Base-by-base conservation (phyloP, 2,113 vertebrate species). In the Brachypodius melanocephalos region DNA sequence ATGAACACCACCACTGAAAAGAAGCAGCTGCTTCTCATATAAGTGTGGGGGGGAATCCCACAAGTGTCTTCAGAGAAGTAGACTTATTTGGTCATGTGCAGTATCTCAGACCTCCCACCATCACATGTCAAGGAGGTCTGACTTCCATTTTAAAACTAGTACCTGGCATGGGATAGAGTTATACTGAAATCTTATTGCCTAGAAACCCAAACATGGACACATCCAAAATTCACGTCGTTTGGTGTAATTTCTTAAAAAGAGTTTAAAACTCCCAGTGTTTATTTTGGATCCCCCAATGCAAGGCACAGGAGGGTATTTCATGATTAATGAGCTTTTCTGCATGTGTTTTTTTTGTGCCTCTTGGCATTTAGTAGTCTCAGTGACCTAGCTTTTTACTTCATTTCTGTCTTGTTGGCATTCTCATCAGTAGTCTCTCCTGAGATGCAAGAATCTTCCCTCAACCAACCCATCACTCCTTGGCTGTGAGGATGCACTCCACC, bases 221-320 rank as follows among this genome's bases (percentile, higher is more conserved):
- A 76, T 80, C 26, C 55, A 93, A 83, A 89, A 88, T 96, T 97
- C 59, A 10, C 22, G 46, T 91, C 0, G 0, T 75, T 92, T 88
- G 72, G 89, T 92, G 58, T 95, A 88, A 76, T 93, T 97, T 91
- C 85, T 96, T 92, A 91, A 95, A 89, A 97, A 96, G 90, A 94
- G 68, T 92, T 95, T 91, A 84, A 63, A 79, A 73, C 73, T 90
- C 28, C 25, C 31, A 51, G n/a, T 85, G 85, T 97, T 97, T 95
- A 43, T 90, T 67, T 95, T 91, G 95, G 94, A 89, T 95, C 62
- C 80, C 55, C 55, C 62, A 78, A 16, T 69, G 69, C 51, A 36
- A 91, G 69, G 52, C 71, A 22, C 42, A 6, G 72, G 91, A 78
- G 77, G 46, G 34, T 86, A 38, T 82, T 85, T 93, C 55, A 43